Base-by-base conservation (phyloP, 2,888 invertebrate species). In the Cremastinae sp. region DNA sequence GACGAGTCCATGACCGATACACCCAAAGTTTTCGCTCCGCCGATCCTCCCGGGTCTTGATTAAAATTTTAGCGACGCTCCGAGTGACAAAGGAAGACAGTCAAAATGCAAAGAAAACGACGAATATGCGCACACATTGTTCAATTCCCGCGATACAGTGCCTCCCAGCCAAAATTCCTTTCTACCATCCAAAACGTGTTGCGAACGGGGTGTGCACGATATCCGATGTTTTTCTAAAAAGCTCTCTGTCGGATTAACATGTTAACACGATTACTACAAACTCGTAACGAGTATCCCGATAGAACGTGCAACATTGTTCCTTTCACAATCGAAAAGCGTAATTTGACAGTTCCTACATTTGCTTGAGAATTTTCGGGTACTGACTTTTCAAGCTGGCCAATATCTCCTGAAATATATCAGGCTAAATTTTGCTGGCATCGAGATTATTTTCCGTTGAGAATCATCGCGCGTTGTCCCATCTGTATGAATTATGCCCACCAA, bases 91-190 rank as follows among this genome's bases (percentile, higher is more conserved):
- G 59, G 8, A 36, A 41, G 16, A 9, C 34, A 41, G 71, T 53
- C 59, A 41, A 54, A 68, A 34, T 41, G 41, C 7, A 0, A n/a
- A 51, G 51, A n/a, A 51, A 16, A 83, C 28, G 2, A 28, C 28
- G 28, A 28, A 28, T 5, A 28, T 5, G 2, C 28, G 28, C 2
- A 2, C 28, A 5, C 5, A 28, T 28, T 28, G 28, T 28, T 28
- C 28, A 28, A 28, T 3, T 28, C 28, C 5, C 28, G 5, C 28
- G 2, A 28, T 28, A 2, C 28, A 5, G 5, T 3, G 28, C 5
- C 28, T 28, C 87, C 85, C 86, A 85, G 86, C 85, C 85, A 86
- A 85, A 85, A 87, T 86, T 56, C 82, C 79, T 76, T 78, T 59
- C 43, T 16, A 53, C 56, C 12, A 28, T 68, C 14, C 14, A 20